A percentile compares a stretch with the other conserved stretches of the same genome.
Conservation (phyloP, 2,113 vertebrate species). For the Cyprinodon tularosa region DNA sequence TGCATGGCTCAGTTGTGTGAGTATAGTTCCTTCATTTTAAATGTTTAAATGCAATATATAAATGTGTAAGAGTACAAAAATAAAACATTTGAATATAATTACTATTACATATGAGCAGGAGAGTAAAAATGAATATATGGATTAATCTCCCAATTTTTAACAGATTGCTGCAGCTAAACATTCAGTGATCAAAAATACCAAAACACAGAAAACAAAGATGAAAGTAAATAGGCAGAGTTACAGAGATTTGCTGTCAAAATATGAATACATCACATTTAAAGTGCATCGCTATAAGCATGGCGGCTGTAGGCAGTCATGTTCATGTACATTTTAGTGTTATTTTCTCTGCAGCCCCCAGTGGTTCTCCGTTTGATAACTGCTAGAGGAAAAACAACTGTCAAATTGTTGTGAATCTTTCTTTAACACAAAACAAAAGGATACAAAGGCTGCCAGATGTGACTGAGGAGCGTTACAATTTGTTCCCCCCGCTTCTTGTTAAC, state of each 20-base stretch:
- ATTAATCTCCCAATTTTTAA: slow-evolving; percentile 24
- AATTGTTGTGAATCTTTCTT: slow-evolving; percentile 17
- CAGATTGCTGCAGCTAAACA: slow-evolving; percentile 43
- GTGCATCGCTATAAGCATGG: slow-evolving; percentile 71
- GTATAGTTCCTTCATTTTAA: slow-evolving; percentile 64
- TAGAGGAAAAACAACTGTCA: slow-evolving; percentile 13
- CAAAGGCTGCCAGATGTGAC: slow-evolving; percentile 12
- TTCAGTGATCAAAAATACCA: slow-evolving; percentile 34
- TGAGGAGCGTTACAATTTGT: background rate
- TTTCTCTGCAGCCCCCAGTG: slow-evolving; percentile 14
- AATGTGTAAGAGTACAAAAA: slow-evolving; percentile 78
- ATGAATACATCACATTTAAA: slow-evolving; percentile 69
- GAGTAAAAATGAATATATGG: slow-evolving; percentile 27
- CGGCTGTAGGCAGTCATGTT: slow-evolving; percentile 51
- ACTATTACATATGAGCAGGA: slow-evolving; percentile 58
- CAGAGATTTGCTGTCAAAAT: slow-evolving; percentile 29
- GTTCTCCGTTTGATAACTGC: slow-evolving; percentile 10
- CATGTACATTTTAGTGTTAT: slow-evolving; percentile 24
- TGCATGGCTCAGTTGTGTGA: slow-evolving; percentile 51
- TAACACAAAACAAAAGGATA: background rate
- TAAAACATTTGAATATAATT: slow-evolving; percentile 74
- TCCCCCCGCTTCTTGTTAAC: slow-evolving; percentile 2
- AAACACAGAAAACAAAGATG: slow-evolving; percentile 17
- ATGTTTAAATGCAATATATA: slow-evolving; percentile 57
- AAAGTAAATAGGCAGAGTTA: slow-evolving; percentile 42